These are phyloP conservation scores for Sprattus sprattus DNA, from an alignment of 2,113 vertebrate genomes.

Conservation along the genomic window DNA sequence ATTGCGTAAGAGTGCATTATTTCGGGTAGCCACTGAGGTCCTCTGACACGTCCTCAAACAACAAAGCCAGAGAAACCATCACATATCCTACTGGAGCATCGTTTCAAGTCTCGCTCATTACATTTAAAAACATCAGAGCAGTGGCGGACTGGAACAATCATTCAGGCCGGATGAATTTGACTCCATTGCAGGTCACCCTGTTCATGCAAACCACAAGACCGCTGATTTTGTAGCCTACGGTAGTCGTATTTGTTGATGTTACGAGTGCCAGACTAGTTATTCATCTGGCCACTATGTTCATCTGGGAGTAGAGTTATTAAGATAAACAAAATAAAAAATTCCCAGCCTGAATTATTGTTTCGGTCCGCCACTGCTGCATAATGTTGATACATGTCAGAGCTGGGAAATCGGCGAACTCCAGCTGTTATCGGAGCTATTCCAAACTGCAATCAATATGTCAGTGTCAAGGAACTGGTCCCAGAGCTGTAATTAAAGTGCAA, in stretches of 20 bases:
- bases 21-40: background rate
- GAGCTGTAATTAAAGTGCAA: slow-evolving; percentile 44
- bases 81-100: background rate
- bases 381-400: slow-evolving; percentile 45
- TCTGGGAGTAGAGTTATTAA: too few relatives aligned
- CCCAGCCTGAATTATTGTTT: background rate
- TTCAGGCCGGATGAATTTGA: too few relatives aligned
- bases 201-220: background rate
- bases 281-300: too few relatives aligned
- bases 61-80: background rate
- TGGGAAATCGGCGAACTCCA: slow-evolving; percentile 43
- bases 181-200: background rate
- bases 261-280: too few relatives aligned
- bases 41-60: background rate
- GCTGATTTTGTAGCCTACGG: too few relatives aligned
- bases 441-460: slow-evolving; percentile 46
- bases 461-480: slow-evolving; percentile 32
- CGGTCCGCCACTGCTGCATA: slow-evolving; percentile 27
- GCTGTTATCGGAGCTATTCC: slow-evolving; percentile 45
- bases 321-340: too few relatives aligned
- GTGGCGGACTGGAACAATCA: background rate
- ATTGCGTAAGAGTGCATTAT: background rate
- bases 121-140: background rate
- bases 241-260: too few relatives aligned
- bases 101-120: background rate